A percentile compares a stretch with the other conserved stretches of the same genome.
Conservation (phyloP, 2,888 invertebrate genomes). For the Thera britannica region DNA sequence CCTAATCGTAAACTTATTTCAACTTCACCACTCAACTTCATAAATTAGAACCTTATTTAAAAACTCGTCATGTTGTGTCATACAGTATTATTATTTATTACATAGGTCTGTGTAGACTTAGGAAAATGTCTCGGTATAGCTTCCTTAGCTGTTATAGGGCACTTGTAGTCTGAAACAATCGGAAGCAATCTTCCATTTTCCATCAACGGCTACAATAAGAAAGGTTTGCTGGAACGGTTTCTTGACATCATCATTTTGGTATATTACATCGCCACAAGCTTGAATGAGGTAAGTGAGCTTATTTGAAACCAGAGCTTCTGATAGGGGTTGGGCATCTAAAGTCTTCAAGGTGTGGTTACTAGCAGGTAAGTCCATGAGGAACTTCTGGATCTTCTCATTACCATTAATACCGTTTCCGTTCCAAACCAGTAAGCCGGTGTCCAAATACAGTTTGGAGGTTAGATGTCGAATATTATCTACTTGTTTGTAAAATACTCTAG, state of each 20-base stretch:
- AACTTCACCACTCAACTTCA: neutral
- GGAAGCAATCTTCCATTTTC: constrained; percentile 97
- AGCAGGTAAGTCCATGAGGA: constrained; percentile 92
- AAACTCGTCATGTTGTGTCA: too few species aligned
- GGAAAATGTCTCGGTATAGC: neutral
- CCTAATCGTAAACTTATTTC: neutral
- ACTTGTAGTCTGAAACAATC: constrained; percentile 94
- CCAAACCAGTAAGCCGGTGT: constrained; percentile 94
- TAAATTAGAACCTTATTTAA: too few species aligned
- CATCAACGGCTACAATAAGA: constrained; percentile 93
- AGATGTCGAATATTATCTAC: constrained; percentile 94
- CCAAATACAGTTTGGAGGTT: constrained; percentile 92
- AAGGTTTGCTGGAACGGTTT: constrained; percentile 94
- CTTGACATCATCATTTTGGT: constrained; percentile 82
- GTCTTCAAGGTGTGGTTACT: constrained; percentile 91
- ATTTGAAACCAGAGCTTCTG: constrained; percentile 89
- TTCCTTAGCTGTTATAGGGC: constrained; percentile 60
- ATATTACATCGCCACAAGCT: constrained; percentile 92
- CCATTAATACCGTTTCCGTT: constrained; percentile 95
- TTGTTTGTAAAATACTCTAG: constrained; percentile 94
- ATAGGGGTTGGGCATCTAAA: constrained; percentile 94
- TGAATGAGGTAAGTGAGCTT: constrained; percentile 93
- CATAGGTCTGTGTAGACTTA: too few species aligned
- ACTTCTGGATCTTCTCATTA: constrained; percentile 93
- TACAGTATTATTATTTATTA: too few species aligned